A percentile compares a stretch with the other conserved stretches of the same genome.
phyloP scores from a whole-genome alignment of 2,113 vertebrate species.

The Malaclemys terrapin region DNA sequence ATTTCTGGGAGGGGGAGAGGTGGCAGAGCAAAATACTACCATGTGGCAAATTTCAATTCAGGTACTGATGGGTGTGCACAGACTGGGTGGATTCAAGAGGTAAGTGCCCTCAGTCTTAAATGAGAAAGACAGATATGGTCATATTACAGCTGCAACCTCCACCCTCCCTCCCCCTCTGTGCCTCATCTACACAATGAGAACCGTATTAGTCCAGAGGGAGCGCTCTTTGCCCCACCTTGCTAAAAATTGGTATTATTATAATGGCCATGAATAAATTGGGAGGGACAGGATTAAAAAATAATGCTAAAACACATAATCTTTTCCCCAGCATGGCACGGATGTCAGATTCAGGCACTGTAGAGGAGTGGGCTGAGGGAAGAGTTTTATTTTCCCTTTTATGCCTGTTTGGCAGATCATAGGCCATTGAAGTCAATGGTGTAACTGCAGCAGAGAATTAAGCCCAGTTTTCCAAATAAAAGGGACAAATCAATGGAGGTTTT shows the following conservation, averaged over 20 bases:
- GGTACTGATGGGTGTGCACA: neutral
- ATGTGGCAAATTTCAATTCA: accelerated
- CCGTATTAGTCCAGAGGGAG: conserved; percentile 16
- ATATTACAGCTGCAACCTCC: accelerated
- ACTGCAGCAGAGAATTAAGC: conserved; percentile 68
- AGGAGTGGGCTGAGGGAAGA: conserved; percentile 44
- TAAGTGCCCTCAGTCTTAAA: neutral
- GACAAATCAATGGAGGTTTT: conserved; percentile 42
- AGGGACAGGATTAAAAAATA: conserved; percentile 60
- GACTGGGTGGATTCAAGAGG: accelerated
- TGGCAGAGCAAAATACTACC: neutral
- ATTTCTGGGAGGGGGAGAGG: conserved; percentile 43
- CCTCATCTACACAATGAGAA: accelerated
- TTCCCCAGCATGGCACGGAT: conserved; percentile 56
- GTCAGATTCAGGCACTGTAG: conserved; percentile 63
- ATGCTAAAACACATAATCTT: conserved; percentile 43
- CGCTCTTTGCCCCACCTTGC: conserved; percentile 22
- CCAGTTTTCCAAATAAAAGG: conserved; percentile 60
- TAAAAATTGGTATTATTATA: conserved; percentile 46
- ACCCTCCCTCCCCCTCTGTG: accelerated
- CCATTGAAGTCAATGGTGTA: conserved; percentile 60
- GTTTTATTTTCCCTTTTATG: conserved; percentile 30
- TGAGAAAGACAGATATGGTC: neutral
- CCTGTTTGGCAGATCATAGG: conserved; percentile 59
- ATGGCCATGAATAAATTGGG: conserved; percentile 56